Evolutionary conservation across 2,113 vertebrate genomes (phyloP), one percentile per base, ranked within the genome.

Genomic region (Lasiurus cinereus): DNA sequence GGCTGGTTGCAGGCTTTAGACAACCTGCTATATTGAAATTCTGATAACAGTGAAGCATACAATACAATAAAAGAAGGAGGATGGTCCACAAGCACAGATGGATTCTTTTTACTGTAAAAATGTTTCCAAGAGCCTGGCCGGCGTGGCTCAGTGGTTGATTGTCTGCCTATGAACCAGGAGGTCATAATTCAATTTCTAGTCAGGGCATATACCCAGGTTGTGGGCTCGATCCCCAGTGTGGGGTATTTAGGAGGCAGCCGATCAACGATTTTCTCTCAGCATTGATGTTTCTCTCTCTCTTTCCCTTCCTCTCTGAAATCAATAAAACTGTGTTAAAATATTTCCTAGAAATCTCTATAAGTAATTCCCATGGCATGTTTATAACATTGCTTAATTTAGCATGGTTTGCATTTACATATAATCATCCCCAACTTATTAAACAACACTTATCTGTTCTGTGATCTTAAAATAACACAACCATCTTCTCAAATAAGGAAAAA

Each of bases 401-500:
- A 50, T 10, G 85, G 33, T 86, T 86, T 80, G 82, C 19, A 56
- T 36, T 78, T 88, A 52, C 3, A 22, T 43, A 29, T 54, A 67
- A 46, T 85, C 36, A 85, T n/a, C n/a, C 19, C 8, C 8, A 59
- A 54, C 1, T 43, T 54, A 67, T 46, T 33, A 39, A 83, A 29
- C 22, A 70, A 84, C 15, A 27, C 66, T 76, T 54, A 88, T 94
- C 21, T 33, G 31, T 36, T 84, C 29, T 66, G 39, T 69, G 43
- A 74, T 56, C 4, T 31, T 59, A 24, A 88, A 87, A 90, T 88
- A 77, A 85, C 62, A n/a, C 36, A 64, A 59, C 12, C 19, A 50
- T 90, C 54, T 93, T 90, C 8, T 74, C 62, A 73, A 92, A 74
- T 76, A 46, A 76, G 70, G 24, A 76, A 70, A 88, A 69, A 64